Evolutionary conservation across 1,140 invertebrate species (phyloP), one percentile per base, ranked within the genome.

Genomic region (Ctenoplectra terminalis): DNA sequence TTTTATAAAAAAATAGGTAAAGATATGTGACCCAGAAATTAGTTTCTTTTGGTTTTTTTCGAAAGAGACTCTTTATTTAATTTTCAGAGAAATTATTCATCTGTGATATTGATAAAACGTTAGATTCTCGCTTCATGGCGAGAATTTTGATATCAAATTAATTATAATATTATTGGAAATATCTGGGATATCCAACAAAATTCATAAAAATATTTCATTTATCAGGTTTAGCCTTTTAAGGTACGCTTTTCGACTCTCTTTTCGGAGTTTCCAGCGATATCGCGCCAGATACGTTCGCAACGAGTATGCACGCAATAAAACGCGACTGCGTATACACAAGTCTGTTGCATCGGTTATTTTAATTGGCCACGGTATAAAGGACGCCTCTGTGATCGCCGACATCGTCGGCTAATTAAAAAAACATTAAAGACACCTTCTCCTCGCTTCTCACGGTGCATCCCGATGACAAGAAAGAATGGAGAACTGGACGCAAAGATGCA

Each of bases 371-470:
- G 34, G 48, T 64, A 63, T 61, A 73, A 73, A 64, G 46, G 69
- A 63, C 69, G 67, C 46, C 34, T 72, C 56, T 72, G 60, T 64
- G 70, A 80, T 80, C 78, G 37, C 78, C 78, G 78, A 52, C 70
- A n/a, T 73, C 66, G 76, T 61, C 60, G 60, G 60, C 37, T 80
- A 80, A 73, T 80, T 80, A 80, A 80, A 80, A 80, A 80, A 70
- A 80, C 78, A 37, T 80, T 80, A 80, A 73, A 64, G 50, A 80
- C 70, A 80, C 70, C 70, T 80, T 52, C 46, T 48, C 3, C 29
- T 31, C 73, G 23, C 58, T 64, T 46, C 50, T 43, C 66, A n/a
- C 8, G n/a, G 54, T 34, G 23, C 43, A 56, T 54, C n/a, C 58
- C 48, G 40, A 40, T n/a, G 50, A 56, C 40, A 46, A 73, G 29